phyloP scores from a whole-genome alignment of 30 jellyfish, hydroid and myxozoan genomes.

The Chrysaora quinquecirrha region DNA sequence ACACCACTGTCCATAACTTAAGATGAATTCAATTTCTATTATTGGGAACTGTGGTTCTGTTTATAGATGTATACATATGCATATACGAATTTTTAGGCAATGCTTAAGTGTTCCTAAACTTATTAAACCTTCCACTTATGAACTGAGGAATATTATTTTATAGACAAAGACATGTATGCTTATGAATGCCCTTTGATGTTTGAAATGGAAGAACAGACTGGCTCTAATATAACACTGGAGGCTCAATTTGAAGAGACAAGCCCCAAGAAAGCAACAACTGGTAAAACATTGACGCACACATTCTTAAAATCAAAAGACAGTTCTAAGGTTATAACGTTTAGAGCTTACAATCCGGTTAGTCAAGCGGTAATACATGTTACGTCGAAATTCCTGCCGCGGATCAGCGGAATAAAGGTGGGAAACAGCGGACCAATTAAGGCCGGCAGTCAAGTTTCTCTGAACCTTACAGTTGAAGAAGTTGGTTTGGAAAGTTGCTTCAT shows the following conservation, averaged over 20 bases:
- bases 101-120: too few species aligned
- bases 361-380: neutral
- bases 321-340: slow-evolving; percentile 7
- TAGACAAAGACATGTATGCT: slow-evolving; percentile 42
- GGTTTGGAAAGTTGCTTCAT: slow-evolving; percentile 53
- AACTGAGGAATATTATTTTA: neutral
- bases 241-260: slow-evolving; percentile 25
- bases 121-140: too few species aligned
- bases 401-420: slow-evolving; percentile 49
- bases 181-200: slow-evolving; percentile 44
- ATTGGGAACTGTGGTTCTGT: too few species aligned
- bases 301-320: slow-evolving; percentile 17
- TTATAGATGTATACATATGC: too few species aligned
- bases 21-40: too few species aligned
- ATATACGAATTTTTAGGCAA: too few species aligned
- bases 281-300: slow-evolving; percentile 23
- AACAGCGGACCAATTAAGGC: slow-evolving; percentile 58
- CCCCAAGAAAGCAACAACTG: neutral
- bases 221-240: slow-evolving; percentile 60
- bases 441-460: slow-evolving; percentile 10
- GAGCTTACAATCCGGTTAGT: slow-evolving; percentile 62
- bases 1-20: too few species aligned
- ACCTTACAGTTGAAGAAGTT: slow-evolving; percentile 40
- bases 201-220: slow-evolving; percentile 38
- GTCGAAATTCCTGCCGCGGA: slow-evolving; percentile 55